Evolutionary conservation across 2,888 invertebrate genomes (phyloP).

Genomic region (Anodontia alba): DNA sequence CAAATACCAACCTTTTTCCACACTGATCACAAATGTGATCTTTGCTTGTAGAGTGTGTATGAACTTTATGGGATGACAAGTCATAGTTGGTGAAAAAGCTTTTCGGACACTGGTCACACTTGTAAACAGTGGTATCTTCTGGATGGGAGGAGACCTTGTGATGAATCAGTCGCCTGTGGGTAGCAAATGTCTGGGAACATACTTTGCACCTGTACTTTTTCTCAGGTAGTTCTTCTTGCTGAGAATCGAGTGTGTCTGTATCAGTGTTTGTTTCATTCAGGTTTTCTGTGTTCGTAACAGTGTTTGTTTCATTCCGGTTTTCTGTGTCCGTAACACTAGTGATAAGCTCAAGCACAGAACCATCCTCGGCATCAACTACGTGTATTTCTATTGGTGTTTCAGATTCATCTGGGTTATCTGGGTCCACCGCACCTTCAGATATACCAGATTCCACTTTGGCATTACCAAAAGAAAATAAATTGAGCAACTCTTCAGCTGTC

Average conservation of each 20-base stretch:
- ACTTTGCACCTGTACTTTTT: constrained; percentile 19
- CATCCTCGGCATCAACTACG: neutral
- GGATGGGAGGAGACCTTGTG: constrained; percentile 27
- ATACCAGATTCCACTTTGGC: neutral
- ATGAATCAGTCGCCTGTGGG: constrained; percentile 16
- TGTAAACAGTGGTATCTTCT: neutral
- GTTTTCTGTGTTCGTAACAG: neutral
- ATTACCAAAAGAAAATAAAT: neutral
- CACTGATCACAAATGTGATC: neutral
- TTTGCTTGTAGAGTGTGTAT: neutral
- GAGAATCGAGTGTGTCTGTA: neutral
- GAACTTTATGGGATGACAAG: neutral
- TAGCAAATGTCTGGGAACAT: constrained; percentile 22
- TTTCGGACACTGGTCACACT: constrained; percentile 5
- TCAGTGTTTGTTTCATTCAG: neutral
- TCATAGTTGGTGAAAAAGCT: neutral
- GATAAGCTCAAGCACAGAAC: neutral
- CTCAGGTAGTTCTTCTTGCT: too few relatives aligned
- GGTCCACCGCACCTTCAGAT: neutral
- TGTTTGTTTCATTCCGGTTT: neutral
- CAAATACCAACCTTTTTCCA: neutral
- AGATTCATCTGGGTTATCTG: neutral
- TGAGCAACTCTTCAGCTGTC: neutral
- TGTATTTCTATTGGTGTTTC: neutral
- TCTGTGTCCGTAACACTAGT: neutral